Evolutionary conservation across 2,888 invertebrate species (phyloP), one percentile per base, ranked within the genome.

Genomic region (Caenorhabditis wallacei): DNA sequence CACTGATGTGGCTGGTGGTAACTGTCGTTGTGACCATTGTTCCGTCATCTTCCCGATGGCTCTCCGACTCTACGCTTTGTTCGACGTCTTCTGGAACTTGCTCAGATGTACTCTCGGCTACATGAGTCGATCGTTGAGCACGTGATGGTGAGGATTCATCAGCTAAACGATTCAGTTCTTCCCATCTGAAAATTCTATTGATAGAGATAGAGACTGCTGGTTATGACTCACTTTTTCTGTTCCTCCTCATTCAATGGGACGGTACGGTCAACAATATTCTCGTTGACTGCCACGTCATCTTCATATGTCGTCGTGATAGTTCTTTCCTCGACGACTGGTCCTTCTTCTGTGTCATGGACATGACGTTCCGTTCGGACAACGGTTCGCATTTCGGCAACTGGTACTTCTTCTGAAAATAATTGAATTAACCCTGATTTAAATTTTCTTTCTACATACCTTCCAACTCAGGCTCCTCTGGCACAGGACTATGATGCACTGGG

Each of bases 291-390:
- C 24, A 87, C 88, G 63, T 89, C 86, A 57, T 89, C 90, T 61
- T 89, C 87, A 48, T 88, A 90, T 2, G 89, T 88, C 11, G 90
- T 90, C 3, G 89, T 90, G 11, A 88, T 87, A 1, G 90, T 89
- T 43, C 85, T 82, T 70, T 91, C 91, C 61, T 91, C 90, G 18
- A 91, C 91, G 7, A 91, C 82, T 16, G 91, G 91, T n/a, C 88
- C 88, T 4, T 89, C 86, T 8, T 88, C 87, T 8, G 90, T 84
- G 48, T 89, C 89, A 63, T 90, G 91, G 20, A 91, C 91, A 56
- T 89, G 89, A 59, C 91, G 85, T 82, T 91, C 91, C 20, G 87
- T 88, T 30, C 87, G 75, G 24, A 87, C 87, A 1, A 89, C 89
- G 0, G 89, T 91, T 1, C 91, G 74, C 43, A 90, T 87, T 66